Base-by-base conservation (phyloP, 2,888 invertebrate genomes). In the Lasioglossum morio region DNA sequence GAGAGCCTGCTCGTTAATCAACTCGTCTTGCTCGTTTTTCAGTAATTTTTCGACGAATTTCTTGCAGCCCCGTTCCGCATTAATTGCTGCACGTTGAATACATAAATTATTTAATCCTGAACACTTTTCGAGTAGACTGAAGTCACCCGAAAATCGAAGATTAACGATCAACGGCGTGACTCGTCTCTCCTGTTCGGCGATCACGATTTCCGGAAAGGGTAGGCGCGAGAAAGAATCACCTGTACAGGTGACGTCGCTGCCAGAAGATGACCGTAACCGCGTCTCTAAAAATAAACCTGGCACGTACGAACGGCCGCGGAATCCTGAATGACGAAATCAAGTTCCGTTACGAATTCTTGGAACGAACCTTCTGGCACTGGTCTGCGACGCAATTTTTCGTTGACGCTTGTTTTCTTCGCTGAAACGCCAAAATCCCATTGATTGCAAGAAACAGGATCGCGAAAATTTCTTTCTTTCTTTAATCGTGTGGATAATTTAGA, bases 291-390 rank as follows among this genome's bases (percentile, higher is more conserved):
- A 91, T 91, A 90, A 81, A 85, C 82, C 74, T 70, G 53, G 10
- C 83, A 66, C 81, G 81, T 82, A 80, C 87, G 74, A 23, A 80
- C 87, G 82, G 48, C 80, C 88, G 82, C 90, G 88, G 89, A 91
- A 91, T 91, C 87, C 90, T 86, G 88, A 91, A 90, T 91, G 91
- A 91, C 91, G 91, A 91, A 91, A 91, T 88, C 89, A 46, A 80
- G 86, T 91, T 89, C 91, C 91, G 91, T 91, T 90, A 90, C 84
- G 84, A 90, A 88, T 91, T 90, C 91, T 81, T 87, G 85, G 82
- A 90, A 91, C 84, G 74, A 77, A 84, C 84, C 85, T 85, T 79
- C 79, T 82, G 82, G 73, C 72, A 72, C 72, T 79, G 46, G 60
- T 23, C 60, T 86, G 89, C 91, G 90, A 87, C 90, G 91, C 87